Conservation (phyloP, 1,140 invertebrate species). For the Lepidurus arcticus region DNA sequence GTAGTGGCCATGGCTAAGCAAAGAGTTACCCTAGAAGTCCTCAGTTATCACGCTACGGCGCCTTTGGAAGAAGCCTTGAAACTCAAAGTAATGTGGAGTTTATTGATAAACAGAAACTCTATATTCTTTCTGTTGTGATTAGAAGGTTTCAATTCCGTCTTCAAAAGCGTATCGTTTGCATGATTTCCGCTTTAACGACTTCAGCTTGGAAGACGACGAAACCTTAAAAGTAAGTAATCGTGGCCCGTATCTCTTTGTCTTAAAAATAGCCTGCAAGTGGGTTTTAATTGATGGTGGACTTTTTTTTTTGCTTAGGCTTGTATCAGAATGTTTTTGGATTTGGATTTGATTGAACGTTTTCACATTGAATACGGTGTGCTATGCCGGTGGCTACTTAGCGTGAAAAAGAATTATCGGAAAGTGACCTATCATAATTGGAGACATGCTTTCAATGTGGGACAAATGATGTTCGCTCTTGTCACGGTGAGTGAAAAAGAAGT, state of each 20-base stretch:
- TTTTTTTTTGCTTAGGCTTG: conserved; percentile 57
- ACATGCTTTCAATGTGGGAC: conserved; percentile 91
- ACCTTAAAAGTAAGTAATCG: conserved; percentile 59
- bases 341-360: conserved; percentile 82
- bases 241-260: neutral
- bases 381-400: conserved; percentile 83
- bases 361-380: conserved; percentile 84
- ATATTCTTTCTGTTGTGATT: conserved; percentile 37
- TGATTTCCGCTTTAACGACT: conserved; percentile 81
- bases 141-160: conserved; percentile 69
- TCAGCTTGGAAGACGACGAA: conserved; percentile 74
- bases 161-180: conserved; percentile 73
- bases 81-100: conserved; percentile 58
- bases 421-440: conserved; percentile 97
- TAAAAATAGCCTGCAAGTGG: neutral
- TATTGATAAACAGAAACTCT: neutral
- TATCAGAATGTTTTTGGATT: conserved; percentile 82
- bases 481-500: conserved; percentile 55
- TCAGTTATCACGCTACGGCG: conserved; percentile 92
- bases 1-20: conserved; percentile 91
- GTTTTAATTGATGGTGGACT: conserved; percentile 19
- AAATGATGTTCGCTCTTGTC: conserved; percentile 92
- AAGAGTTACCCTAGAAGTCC: conserved; percentile 86
- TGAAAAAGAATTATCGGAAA: conserved; percentile 94
- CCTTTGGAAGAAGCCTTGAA: conserved; percentile 77